Evolutionary conservation across 2,113 vertebrate species (phyloP).

Genomic region (Miniopterus natalensis): DNA sequence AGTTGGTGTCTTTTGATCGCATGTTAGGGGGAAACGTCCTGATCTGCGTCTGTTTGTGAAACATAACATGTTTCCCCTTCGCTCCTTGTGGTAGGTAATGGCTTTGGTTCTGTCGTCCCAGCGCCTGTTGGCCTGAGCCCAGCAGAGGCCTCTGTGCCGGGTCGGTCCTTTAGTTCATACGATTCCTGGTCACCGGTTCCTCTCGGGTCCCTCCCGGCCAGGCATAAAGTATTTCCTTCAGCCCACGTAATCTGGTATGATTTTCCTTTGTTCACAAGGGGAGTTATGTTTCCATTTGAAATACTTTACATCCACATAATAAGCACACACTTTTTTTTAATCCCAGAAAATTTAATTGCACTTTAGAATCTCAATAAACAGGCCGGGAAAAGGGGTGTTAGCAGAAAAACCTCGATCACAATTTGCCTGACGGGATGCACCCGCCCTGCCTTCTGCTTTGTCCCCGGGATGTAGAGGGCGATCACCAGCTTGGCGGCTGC

Average conservation of each 20-base stretch:
- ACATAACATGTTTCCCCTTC: too few species aligned
- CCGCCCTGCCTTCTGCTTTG: slow-evolving; percentile 81
- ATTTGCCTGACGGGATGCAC: slow-evolving; percentile 82
- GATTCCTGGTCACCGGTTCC: background rate
- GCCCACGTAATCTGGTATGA: slow-evolving; percentile 12
- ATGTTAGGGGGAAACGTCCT: background rate
- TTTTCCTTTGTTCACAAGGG: background rate
- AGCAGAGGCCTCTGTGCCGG: too few species aligned
- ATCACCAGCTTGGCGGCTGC: slow-evolving; percentile 76
- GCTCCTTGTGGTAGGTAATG: background rate
- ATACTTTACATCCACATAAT: background rate
- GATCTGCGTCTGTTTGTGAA: too few species aligned
- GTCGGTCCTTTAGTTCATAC: background rate
- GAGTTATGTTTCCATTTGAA: background rate
- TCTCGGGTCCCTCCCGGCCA: background rate
- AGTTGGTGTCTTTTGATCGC: background rate
- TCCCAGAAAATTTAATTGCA: slow-evolving; percentile 48
- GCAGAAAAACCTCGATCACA: slow-evolving; percentile 77
- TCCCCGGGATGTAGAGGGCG: slow-evolving; percentile 78
- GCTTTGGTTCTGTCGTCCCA: background rate
- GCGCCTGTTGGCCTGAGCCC: background rate
- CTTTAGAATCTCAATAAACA: slow-evolving; percentile 68
- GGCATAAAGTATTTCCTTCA: background rate
- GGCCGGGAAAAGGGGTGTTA: background rate
- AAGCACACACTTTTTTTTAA: background rate